Conservation (phyloP, 2,797 vertebrate genomes). For the Hippoglossus hippoglossus region DNA sequence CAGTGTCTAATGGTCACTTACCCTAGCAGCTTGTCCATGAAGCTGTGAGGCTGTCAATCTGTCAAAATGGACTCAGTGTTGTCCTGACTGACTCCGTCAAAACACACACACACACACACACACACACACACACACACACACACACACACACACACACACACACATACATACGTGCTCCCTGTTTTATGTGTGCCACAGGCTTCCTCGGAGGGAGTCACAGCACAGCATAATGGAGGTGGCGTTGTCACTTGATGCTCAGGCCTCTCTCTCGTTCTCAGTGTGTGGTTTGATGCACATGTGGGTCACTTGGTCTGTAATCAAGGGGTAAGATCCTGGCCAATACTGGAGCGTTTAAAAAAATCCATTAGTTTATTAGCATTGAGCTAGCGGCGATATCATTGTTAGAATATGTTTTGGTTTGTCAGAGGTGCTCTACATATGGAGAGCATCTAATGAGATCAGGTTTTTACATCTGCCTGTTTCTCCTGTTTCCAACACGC, state of each 20-base stretch:
- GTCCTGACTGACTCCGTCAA: slow-evolving; percentile 37
- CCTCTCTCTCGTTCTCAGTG: neutral
- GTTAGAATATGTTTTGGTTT: neutral
- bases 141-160: slow-evolving; percentile 30
- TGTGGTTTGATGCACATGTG: slow-evolving; percentile 41
- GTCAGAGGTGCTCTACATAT: neutral
- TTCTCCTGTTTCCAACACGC: neutral
- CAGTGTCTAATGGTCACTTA: slow-evolving; percentile 80
- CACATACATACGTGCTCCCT: slow-evolving; percentile 33
- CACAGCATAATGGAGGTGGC: slow-evolving; percentile 59
- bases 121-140: slow-evolving; percentile 1
- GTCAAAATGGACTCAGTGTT: slow-evolving; percentile 66
- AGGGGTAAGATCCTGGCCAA: neutral
- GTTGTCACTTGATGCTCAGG: slow-evolving; percentile 55
- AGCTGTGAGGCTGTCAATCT: slow-evolving; percentile 75
- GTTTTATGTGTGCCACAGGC: slow-evolving; percentile 71
- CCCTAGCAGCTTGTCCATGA: slow-evolving; percentile 73
- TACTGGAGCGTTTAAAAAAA: too few species aligned
- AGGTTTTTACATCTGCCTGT: neutral
- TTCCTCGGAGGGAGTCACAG: slow-evolving; percentile 62
- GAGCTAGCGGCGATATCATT: neutral
- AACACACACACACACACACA: slow-evolving; percentile 28
- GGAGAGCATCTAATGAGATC: neutral
- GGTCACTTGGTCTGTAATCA: slow-evolving; percentile 37
- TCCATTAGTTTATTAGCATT: neutral